These are phyloP conservation scores for Eucidaris tribuloides DNA, from an alignment of 35 echinoderm and acorn worm genomes.

Conservation along the genomic window DNA sequence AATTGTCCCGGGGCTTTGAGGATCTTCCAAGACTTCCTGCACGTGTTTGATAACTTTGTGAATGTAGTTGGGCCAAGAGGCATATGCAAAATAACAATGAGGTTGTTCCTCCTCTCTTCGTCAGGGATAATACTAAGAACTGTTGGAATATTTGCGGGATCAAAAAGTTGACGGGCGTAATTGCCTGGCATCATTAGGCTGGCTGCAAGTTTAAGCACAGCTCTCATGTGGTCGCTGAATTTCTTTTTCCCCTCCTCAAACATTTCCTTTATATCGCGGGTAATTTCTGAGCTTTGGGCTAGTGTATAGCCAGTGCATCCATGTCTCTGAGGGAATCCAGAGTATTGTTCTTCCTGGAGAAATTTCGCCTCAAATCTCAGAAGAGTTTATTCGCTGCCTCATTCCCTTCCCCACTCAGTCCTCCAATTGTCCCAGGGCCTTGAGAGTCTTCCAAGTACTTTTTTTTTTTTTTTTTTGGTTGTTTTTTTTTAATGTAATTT, in stretches of 20 bases:
- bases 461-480: no score
- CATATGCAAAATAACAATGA: no score
- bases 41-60: no score
- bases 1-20: no score
- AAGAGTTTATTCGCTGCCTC: conserved; percentile 37
- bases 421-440: conserved; percentile 21
- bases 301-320: conserved; percentile 32
- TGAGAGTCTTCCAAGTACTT: conserved; percentile 15
- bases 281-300: conserved; percentile 26
- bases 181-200: conserved; percentile 49
- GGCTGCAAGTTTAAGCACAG: not conserved
- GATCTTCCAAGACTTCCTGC: no score
- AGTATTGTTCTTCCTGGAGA: not conserved
- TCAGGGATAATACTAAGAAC: no score
- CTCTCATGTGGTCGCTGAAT: not conserved
- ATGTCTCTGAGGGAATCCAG: not conserved
- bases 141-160: no score
- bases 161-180: conserved; percentile 5
- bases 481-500: no score
- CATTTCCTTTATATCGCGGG: conserved; percentile 1
- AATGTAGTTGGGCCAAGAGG: no score
- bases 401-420: conserved; percentile 31
- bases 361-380: not conserved
- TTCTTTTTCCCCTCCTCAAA: no score
- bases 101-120: no score